Conservation (phyloP, 2,113 vertebrate species). For the Balaeniceps rex region DNA sequence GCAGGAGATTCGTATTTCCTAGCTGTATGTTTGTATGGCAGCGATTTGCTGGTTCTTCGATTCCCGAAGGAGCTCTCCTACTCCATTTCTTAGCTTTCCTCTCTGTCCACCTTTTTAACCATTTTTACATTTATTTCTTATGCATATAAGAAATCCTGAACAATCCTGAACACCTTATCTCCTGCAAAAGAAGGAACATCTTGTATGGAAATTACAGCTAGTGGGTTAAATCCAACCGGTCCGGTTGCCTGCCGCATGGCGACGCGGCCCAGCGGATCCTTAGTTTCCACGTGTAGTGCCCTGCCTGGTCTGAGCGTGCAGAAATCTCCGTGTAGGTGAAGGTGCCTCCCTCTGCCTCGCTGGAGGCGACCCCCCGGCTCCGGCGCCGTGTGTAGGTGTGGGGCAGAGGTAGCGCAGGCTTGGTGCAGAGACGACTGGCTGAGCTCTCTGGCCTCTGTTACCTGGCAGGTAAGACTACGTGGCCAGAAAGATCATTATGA, state of each 20-base stretch:
- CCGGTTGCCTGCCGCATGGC: accelerated
- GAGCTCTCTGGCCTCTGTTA: not conserved
- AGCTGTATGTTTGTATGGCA: not conserved
- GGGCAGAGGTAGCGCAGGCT: not conserved
- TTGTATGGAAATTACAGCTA: not conserved
- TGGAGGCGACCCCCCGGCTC: not conserved
- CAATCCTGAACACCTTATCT: constrained; percentile 54
- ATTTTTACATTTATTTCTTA: not conserved
- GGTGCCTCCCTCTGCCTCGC: not conserved
- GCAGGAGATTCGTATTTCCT: not conserved
- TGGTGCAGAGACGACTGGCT: not conserved
- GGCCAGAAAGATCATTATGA: not conserved
- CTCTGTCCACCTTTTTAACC: constrained; percentile 5
- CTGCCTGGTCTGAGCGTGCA: too few relatives aligned
- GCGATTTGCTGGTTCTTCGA: constrained; percentile 21
- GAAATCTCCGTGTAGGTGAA: not conserved
- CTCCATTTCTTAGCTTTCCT: constrained; percentile 14
- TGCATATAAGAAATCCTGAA: not conserved
- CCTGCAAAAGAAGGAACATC: not conserved
- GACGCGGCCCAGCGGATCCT: not conserved
- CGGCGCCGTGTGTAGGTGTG: accelerated
- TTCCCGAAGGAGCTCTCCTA: constrained; percentile 29
- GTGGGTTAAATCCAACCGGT: accelerated
- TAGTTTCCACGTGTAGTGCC: accelerated
- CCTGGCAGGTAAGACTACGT: accelerated